Conservation (phyloP, 2,888 invertebrate species). For the Aphidoletes aphidimyza region DNA sequence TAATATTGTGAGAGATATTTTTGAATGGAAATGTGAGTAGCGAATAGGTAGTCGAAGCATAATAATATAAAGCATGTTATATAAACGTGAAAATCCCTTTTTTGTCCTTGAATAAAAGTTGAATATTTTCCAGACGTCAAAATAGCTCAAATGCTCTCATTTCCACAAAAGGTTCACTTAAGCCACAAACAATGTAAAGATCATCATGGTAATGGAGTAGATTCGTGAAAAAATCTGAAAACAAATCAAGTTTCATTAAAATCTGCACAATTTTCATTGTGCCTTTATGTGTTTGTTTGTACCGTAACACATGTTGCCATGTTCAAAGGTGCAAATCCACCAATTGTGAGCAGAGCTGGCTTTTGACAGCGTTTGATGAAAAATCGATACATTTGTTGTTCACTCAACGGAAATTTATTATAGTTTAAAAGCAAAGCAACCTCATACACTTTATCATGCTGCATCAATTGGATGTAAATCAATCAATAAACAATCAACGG, state of each 20-base stretch:
- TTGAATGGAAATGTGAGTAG: too few relatives aligned
- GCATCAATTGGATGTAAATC: not conserved
- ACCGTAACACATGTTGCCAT: slow-evolving; percentile 2
- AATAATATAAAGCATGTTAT: too few relatives aligned
- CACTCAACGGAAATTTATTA: not conserved
- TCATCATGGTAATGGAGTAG: not conserved
- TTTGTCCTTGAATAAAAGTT: too few relatives aligned
- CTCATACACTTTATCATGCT: not conserved
- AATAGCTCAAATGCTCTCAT: too few relatives aligned
- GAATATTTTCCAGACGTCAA: too few relatives aligned
- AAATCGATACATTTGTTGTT: not conserved
- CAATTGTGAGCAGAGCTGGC: not conserved
- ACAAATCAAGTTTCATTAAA: not conserved
- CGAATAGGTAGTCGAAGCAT: too few relatives aligned
- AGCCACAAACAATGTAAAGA: not conserved
- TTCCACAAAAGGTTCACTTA: not conserved
- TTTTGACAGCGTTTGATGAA: not conserved
- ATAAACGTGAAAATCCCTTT: too few relatives aligned
- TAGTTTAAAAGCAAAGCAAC: not conserved
- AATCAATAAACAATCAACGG: too few relatives aligned
- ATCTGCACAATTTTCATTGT: too few relatives aligned
- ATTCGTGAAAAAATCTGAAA: slow-evolving; percentile 12
- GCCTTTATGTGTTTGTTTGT: not conserved
- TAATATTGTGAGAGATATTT: too few relatives aligned
- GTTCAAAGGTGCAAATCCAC: not conserved